These are phyloP conservation scores for Neria commutata DNA, from an alignment of 2,888 invertebrate species.

Conservation along the genomic window DNA sequence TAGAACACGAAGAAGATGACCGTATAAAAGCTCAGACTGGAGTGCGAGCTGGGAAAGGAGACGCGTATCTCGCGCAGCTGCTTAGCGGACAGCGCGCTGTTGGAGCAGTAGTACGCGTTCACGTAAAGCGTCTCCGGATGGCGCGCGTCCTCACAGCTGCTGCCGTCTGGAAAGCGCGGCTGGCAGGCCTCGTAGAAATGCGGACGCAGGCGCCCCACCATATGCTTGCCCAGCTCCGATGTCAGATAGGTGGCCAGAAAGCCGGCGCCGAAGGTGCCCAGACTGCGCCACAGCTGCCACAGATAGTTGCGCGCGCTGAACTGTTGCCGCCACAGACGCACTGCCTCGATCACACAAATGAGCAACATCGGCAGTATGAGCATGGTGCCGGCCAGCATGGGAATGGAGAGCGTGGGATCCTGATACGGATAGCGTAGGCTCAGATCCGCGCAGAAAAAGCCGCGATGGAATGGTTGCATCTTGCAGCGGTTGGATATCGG, in stretches of 20 bases:
- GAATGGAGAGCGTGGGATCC: conserved; percentile 52
- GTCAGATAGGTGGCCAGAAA: conserved; percentile 53
- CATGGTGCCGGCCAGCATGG: conserved; percentile 51
- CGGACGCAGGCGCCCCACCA: conserved; percentile 49
- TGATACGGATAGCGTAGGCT: conserved; percentile 50
- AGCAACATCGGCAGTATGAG: conserved; percentile 52
- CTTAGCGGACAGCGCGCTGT: conserved; percentile 44
- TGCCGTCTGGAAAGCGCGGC: conserved; percentile 48
- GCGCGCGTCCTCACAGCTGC: conserved; percentile 43
- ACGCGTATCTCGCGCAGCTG: conserved; percentile 51
- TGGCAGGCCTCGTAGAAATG: conserved; percentile 51
- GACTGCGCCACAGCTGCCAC: conserved; percentile 43
- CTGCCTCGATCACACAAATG: conserved; percentile 50
- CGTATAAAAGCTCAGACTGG: conserved; percentile 51
- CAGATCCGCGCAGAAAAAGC: conserved; percentile 53
- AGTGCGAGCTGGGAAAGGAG: conserved; percentile 54
- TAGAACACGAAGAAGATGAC: conserved; percentile 53
- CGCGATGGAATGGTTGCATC: conserved; percentile 52
- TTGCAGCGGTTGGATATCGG: too few species aligned
- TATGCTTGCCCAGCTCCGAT: conserved; percentile 51
- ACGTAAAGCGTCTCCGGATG: conserved; percentile 44
- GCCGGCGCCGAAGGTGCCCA: conserved; percentile 50
- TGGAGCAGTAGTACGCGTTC: conserved; percentile 50
- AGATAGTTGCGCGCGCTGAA: conserved; percentile 48
- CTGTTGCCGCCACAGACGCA: conserved; percentile 46